A percentile compares a stretch with the other conserved stretches of the same genome.
Evolutionary conservation across 2,797 vertebrate genomes (phyloP).

Genomic region (Cirrhinus molitorella): DNA sequence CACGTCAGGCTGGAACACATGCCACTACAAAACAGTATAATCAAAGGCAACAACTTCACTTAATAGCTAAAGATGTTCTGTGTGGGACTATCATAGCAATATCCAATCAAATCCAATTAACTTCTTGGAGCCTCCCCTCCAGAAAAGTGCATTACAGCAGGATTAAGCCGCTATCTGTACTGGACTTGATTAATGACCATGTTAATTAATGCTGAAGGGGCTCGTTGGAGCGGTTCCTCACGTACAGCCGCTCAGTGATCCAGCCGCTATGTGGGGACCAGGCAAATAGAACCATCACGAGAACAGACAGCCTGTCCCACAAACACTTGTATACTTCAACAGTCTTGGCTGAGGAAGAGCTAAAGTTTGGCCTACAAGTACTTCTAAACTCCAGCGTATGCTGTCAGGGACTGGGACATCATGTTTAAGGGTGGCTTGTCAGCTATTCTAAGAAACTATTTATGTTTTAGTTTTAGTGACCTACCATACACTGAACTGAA

Average conservation of each 20-base stretch:
- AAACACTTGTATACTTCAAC: conserved; percentile 26
- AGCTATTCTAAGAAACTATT: neutral
- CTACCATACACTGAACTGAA: neutral
- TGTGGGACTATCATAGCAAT: conserved; percentile 79
- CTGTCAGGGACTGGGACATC: neutral
- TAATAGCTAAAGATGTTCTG: conserved; percentile 81
- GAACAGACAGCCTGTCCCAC: conserved; percentile 50
- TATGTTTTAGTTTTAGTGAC: neutral
- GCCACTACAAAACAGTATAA: conserved; percentile 55
- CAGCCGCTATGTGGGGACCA: conserved; percentile 66
- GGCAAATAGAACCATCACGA: conserved; percentile 57
- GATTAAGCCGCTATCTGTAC: conserved; percentile 80
- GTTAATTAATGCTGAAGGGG: conserved; percentile 85
- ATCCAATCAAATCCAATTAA: conserved; percentile 84
- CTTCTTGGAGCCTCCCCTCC: conserved; percentile 72
- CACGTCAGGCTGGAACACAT: conserved; percentile 41
- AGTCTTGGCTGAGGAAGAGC: neutral
- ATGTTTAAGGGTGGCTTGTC: neutral
- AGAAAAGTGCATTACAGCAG: conserved; percentile 81
- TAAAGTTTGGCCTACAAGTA: neutral
- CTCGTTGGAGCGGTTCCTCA: conserved; percentile 76
- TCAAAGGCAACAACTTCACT: conserved; percentile 75
- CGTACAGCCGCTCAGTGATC: conserved; percentile 71
- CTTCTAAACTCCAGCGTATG: neutral
- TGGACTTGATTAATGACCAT: conserved; percentile 82